Percentiles rank a stretch among this genome's conserved stretches.
Conservation (phyloP, 2,888 invertebrate genomes). For the Temnothorax rugatulus region DNA sequence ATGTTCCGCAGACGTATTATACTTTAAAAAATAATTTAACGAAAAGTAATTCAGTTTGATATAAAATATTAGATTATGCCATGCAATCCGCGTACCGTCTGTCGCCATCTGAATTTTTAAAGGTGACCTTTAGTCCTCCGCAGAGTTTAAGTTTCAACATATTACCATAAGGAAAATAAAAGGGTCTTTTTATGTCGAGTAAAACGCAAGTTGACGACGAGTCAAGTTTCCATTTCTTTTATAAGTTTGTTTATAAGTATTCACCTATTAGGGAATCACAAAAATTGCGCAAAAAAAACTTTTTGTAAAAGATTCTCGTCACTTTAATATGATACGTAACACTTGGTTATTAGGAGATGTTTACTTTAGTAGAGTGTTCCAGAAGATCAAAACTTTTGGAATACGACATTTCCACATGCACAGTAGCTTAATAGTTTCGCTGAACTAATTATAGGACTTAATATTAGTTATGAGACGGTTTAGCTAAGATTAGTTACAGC, state of each 20-base stretch:
- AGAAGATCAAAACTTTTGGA: slow-evolving; percentile 20
- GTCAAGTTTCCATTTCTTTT: background rate
- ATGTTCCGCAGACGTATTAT: background rate
- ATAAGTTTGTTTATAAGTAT: background rate
- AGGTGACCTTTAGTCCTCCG: background rate
- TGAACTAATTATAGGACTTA: slow-evolving; percentile 8
- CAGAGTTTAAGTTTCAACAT: background rate
- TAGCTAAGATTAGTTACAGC: background rate
- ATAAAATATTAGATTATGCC: slow-evolving; percentile 19
- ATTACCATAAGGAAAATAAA: slow-evolving; percentile 26
- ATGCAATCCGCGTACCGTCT: slow-evolving; percentile 4
- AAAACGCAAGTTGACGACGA: background rate
- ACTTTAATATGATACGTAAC: background rate
- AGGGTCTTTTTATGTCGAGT: background rate
- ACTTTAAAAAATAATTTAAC: slow-evolving; percentile 7
- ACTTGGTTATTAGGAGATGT: background rate
- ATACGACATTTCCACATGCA: slow-evolving; percentile 25
- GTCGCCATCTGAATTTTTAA: slow-evolving; percentile 20
- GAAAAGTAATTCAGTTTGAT: slow-evolving; percentile 15
- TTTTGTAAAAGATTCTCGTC: background rate
- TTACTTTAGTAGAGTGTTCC: background rate
- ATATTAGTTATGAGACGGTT: slow-evolving; percentile 5
- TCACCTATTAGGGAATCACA: background rate
- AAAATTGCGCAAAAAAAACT: background rate
- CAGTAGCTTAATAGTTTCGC: background rate